These are phyloP conservation scores for Allolobophora icterica DNA, from an alignment of 2,888 invertebrate species.

Conservation along the genomic window DNA sequence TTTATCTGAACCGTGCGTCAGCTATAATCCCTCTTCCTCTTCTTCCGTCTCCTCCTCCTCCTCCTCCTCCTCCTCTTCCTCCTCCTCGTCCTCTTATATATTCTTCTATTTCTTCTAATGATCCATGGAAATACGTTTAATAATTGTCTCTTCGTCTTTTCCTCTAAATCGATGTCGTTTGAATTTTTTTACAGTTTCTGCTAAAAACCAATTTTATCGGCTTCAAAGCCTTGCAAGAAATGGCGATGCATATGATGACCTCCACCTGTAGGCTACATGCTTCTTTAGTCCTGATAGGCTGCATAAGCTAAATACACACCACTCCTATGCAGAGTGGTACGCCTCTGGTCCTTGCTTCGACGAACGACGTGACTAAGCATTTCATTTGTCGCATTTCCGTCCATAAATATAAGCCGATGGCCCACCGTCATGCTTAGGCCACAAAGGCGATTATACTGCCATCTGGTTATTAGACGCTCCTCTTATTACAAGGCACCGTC, in stretches of 20 bases:
- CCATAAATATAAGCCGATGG: neutral
- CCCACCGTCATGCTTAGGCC: neutral
- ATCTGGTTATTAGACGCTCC: neutral
- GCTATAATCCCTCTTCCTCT: no score
- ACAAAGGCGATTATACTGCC: slow-evolving; percentile 17
- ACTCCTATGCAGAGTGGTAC: neutral
- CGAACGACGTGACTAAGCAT: neutral
- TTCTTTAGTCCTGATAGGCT: neutral
- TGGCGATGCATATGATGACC: no score
- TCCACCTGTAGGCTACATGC: neutral
- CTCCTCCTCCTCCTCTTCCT: neutral
- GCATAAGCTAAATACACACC: neutral
- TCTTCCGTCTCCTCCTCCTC: no score
- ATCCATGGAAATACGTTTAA: no score
- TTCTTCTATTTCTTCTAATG: no score
- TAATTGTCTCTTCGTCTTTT: no score
- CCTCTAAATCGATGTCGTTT: no score
- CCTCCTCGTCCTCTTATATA: neutral
- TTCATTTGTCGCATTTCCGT: neutral
- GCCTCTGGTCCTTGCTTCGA: neutral
- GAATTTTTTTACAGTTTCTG: no score
- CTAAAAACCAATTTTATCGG: no score
- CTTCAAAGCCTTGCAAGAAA: no score
- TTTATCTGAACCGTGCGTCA: no score
- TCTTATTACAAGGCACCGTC: neutral